These are phyloP conservation scores for Chondrilla cf. caribensis DNA, from an alignment of 37 sponge, comb jelly and placozoan species.

Conservation along the genomic window DNA sequence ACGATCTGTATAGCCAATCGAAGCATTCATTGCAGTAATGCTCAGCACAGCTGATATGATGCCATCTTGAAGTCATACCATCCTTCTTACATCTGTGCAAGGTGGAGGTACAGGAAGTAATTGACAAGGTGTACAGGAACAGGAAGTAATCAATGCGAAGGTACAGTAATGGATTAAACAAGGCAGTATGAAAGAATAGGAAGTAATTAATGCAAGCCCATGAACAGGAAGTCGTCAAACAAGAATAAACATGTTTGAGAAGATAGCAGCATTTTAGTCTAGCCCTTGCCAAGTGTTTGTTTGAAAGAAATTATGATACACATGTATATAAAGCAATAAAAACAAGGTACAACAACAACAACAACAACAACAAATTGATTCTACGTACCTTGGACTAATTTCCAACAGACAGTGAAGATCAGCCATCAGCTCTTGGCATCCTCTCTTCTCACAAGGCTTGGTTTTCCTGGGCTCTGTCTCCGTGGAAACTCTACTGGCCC, in stretches of 20 bases:
- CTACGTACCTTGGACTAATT: conserved; percentile 52
- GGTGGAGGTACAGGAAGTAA: neutral
- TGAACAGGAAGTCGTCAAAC: too few species aligned
- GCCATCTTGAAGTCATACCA: conserved; percentile 69
- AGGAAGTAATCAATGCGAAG: neutral
- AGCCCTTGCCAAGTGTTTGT: too few species aligned
- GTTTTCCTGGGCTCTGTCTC: neutral
- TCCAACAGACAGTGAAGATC: conserved; percentile 54
- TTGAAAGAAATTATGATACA: too few species aligned
- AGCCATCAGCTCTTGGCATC: conserved; percentile 32
- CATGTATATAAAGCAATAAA: too few species aligned
- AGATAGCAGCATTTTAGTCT: too few species aligned
- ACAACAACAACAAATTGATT: too few species aligned
- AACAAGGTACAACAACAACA: too few species aligned
- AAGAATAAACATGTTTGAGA: too few species aligned
- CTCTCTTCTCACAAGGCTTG: conserved; percentile 54
- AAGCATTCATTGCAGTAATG: conserved; percentile 86
- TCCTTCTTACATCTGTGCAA: conserved; percentile 48
- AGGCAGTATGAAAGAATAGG: too few species aligned
- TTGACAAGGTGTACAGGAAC: neutral
- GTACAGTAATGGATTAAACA: neutral
- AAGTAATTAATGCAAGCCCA: too few species aligned
- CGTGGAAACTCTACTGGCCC: too few species aligned
- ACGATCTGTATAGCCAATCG: conserved; percentile 76
- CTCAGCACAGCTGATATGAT: conserved; percentile 75